phyloP scores from a whole-genome alignment of 2,113 vertebrate genomes.

The Phaetusa simplex region DNA sequence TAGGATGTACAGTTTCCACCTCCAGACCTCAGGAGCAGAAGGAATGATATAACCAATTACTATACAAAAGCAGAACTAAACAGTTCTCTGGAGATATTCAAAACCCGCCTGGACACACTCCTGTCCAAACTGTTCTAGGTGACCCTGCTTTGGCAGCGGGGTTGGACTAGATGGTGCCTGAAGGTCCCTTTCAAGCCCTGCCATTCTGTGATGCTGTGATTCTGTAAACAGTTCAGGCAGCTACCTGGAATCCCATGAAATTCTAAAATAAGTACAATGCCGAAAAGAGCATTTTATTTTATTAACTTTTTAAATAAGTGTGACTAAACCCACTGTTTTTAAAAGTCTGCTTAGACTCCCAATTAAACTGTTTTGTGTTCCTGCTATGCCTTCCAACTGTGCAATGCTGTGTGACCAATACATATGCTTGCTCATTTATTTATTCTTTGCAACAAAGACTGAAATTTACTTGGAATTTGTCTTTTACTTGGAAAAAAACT shows the following conservation, averaged over 20 bases:
- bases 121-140: neutral
- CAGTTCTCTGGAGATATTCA: neutral
- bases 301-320: neutral
- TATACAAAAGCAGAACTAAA: slow-evolving; percentile 3
- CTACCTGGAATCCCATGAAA: neutral
- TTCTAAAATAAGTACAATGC: neutral
- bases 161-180: neutral
- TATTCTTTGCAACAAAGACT: neutral
- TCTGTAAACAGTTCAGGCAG: neutral
- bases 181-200: neutral
- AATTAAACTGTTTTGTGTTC: neutral
- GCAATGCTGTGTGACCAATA: neutral
- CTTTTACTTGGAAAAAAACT: neutral
- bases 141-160: neutral
- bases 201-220: neutral
- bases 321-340: neutral
- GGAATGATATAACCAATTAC: neutral
- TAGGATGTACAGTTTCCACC: neutral
- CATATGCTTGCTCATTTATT: neutral
- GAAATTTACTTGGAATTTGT: neutral
- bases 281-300: neutral
- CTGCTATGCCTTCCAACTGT: neutral
- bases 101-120: neutral
- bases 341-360: neutral
- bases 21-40: neutral